Percentiles rank a stretch among this genome's conserved stretches.
Conservation (phyloP, 2,113 vertebrate genomes). For the Proteles cristata region DNA sequence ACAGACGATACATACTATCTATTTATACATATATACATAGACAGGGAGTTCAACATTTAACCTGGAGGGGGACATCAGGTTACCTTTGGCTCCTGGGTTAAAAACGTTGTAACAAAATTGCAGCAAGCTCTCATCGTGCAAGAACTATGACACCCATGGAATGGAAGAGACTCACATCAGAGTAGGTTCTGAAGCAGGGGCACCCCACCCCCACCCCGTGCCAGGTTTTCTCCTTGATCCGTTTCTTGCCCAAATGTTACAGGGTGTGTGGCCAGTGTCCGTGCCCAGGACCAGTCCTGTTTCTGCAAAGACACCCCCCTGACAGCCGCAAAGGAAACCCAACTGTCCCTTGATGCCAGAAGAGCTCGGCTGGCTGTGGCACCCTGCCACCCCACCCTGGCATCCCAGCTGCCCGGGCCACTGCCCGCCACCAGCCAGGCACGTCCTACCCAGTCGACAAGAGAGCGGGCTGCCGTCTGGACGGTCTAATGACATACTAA, state of each 20-base stretch:
- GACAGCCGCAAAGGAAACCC: conserved; percentile 30
- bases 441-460: not conserved
- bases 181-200: not conserved
- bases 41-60: not conserved
- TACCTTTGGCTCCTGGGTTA: not conserved
- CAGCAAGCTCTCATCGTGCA: not conserved
- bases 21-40: not conserved
- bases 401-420: not conserved
- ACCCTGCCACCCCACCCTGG: not conserved
- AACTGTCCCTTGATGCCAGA: not conserved
- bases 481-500: conserved; percentile 48
- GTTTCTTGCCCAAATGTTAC: not conserved
- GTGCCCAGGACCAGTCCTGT: not conserved
- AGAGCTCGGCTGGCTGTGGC: not conserved
- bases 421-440: not conserved
- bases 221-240: not conserved
- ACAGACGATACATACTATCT: too few species aligned
- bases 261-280: not conserved
- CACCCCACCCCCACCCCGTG: not conserved
- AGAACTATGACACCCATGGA: not conserved
- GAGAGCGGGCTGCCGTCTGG: not conserved
- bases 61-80: not conserved
- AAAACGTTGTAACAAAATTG: not conserved
- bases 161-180: not conserved
- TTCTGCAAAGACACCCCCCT: conserved; percentile 40